phyloP scores from a whole-genome alignment of 1,140 invertebrate species.

The Dinoponera quadriceps region DNA sequence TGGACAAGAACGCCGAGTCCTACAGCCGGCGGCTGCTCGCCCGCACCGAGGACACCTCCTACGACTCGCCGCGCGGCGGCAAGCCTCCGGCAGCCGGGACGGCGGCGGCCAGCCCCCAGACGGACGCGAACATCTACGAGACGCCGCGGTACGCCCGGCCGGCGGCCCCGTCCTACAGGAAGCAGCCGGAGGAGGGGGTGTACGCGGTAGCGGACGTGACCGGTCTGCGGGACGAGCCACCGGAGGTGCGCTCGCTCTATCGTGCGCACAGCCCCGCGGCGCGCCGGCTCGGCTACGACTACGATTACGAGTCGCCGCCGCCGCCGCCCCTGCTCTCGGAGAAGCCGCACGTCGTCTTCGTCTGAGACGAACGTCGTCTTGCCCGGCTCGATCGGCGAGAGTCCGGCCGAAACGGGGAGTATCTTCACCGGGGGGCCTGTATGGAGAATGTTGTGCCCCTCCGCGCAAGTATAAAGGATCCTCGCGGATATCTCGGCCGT shows the following conservation, averaged over 20 bases:
- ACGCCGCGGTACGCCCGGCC: constrained; percentile 76
- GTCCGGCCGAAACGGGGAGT: too few relatives aligned
- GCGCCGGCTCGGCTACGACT: constrained; percentile 69
- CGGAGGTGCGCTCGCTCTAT: constrained; percentile 81
- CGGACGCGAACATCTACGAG: constrained; percentile 80
- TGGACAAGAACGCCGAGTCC: constrained; percentile 80
- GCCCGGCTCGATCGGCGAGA: too few relatives aligned
- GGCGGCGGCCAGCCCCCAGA: constrained; percentile 69
- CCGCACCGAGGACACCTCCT: constrained; percentile 77
- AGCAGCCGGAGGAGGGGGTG: constrained; percentile 75
- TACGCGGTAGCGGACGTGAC: constrained; percentile 83
- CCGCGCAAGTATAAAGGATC: neutral
- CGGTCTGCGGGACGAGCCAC: constrained; percentile 77
- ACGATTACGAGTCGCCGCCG: constrained; percentile 79
- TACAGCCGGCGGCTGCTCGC: constrained; percentile 80
- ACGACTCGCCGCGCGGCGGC: constrained; percentile 74
- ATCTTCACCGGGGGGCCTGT: too few relatives aligned
- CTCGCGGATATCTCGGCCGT: neutral
- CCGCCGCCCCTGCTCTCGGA: constrained; percentile 58
- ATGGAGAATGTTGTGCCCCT: too few relatives aligned
- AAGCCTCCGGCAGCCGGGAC: neutral
- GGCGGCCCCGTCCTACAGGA: constrained; percentile 7
- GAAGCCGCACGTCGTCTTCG: constrained; percentile 84
- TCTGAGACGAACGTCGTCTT: too few relatives aligned
- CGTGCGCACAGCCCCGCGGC: constrained; percentile 73